Evolutionary conservation across 2,888 invertebrate genomes (phyloP), one percentile per base, ranked within the genome.

Genomic region (Clivina fossor): DNA sequence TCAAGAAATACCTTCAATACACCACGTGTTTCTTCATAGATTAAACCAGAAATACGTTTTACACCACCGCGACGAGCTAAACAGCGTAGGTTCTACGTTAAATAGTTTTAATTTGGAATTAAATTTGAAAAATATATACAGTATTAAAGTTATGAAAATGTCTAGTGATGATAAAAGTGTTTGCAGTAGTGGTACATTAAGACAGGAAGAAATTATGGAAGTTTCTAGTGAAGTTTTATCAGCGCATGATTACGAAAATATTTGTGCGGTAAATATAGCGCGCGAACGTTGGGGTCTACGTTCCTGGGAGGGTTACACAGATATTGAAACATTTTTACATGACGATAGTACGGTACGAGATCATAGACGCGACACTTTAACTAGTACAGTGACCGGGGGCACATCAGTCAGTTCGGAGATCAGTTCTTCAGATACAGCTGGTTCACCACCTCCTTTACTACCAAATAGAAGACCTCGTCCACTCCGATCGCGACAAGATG

Each of bases 181-280:
- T 22, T 53, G 53, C 18, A 53, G 53, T 24, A 44, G 44, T 18
- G 44, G 53, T 15, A 55, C 46, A 13, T 55, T 55, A 30, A 51
- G 40, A 37, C 53, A 46, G 18, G 47, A 43, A 22, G 51, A 47
- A 46, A 47, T 30, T 16, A 43, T 57, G 44, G 47, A 53, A 26
- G 38, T 50, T 24, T 78, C 78, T n/a, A 77, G 81, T 32, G 81
- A 81, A 66, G 74, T 79, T 15, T 71, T 82, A 46, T 82, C 82
- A 3, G 79, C 82, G 41, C 83, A 83, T 63, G 83, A 84, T 65
- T 84, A 84, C 64, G 83, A 83, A 68, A 84, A 83, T 65, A 78
- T 83, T 60, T 82, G 82, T 66, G 81, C 83, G 1, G 77, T 83
- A 3, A 83, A 83, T 62, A 80, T 84, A 50, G 82, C 83, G 2